Evolutionary conservation across 2,888 invertebrate species (phyloP).

Genomic region (Eilema depressum): DNA sequence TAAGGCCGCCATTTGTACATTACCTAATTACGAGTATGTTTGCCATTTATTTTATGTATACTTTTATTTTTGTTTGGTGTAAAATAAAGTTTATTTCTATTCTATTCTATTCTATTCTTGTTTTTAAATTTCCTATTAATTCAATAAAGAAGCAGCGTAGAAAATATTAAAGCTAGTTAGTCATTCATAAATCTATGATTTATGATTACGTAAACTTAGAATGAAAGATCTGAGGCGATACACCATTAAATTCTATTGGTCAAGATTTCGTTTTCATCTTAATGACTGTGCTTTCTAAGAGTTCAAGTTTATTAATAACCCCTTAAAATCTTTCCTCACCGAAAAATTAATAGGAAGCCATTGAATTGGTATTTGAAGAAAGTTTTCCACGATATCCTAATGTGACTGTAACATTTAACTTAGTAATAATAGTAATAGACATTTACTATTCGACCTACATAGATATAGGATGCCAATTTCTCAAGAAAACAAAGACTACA

Average conservation of each 20-base stretch:
- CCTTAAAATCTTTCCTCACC: neutral
- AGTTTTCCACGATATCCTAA: neutral
- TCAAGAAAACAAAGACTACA: conserved; percentile 6
- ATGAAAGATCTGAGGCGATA: conserved; percentile 8
- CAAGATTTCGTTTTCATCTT: conserved; percentile 11
- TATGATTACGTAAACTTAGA: conserved; percentile 1
- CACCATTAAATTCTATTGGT: conserved; percentile 6
- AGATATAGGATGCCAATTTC: conserved; percentile 2
- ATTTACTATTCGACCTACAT: neutral
- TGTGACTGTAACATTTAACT: neutral
- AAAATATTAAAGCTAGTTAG: neutral
- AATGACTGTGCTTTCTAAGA: conserved; percentile 4
- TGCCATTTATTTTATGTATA: too few relatives aligned
- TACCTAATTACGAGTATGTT: too few relatives aligned
- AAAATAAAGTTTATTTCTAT: too few relatives aligned
- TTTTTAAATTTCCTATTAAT: neutral
- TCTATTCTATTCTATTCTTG: too few relatives aligned
- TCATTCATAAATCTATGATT: neutral
- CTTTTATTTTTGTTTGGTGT: too few relatives aligned
- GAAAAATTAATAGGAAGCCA: neutral
- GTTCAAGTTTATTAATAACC: neutral
- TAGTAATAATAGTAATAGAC: neutral
- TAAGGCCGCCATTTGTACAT: too few relatives aligned
- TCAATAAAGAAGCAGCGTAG: neutral
- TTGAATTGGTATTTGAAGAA: neutral